Evolutionary conservation across 2,888 invertebrate species (phyloP), one percentile per base, ranked within the genome.

Genomic region (Drosophila mayaguana): DNA sequence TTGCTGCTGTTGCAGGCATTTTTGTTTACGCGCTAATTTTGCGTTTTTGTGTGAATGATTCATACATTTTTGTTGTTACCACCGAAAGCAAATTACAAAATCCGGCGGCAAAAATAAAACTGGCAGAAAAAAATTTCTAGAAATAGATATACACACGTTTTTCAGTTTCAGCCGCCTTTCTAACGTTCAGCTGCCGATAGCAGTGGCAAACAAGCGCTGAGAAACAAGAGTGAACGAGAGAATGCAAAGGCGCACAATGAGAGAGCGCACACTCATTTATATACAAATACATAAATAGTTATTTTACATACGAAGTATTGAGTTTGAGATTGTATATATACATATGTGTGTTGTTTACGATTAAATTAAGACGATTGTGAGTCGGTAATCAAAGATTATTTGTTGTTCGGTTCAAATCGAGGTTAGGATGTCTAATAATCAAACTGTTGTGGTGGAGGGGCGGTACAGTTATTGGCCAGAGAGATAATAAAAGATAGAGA

Each of bases 121-220:
- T 36, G 25, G 48, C 57, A 46, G 62, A 22, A 67, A 64, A 75
- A 73, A 78, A 38, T 40, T 80, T 88, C 86, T 88, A 80, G 86
- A 89, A 86, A 86, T 89, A 89, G 89, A 86, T 89, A 85, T 82
- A 86, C 88, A 86, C 83, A 85, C 81, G 89, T 88, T 86, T 80
- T 82, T 66, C 69, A 62, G 53, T 62, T 74, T 82, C 80, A 65
- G 64, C 65, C 54, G 75, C 64, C 48, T 81, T 82, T 72, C 53
- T 59, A 68, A 65, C 48, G 18, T 53, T 57, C 50, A 60, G 63
- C 63, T 64, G 54, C 64, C 66, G 67, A 70, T 63, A 63, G 76
- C 48, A 60, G 57, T 25, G 40, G 20, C n/a, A 7, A 51, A 28
- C 28, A 22, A 18, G 38, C 28, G 40, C 43, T 57, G 38, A 55